Percentiles rank a stretch among this genome's conserved stretches.
Conservation (phyloP, 2,113 vertebrate genomes). For the Amia ocellicauda region DNA sequence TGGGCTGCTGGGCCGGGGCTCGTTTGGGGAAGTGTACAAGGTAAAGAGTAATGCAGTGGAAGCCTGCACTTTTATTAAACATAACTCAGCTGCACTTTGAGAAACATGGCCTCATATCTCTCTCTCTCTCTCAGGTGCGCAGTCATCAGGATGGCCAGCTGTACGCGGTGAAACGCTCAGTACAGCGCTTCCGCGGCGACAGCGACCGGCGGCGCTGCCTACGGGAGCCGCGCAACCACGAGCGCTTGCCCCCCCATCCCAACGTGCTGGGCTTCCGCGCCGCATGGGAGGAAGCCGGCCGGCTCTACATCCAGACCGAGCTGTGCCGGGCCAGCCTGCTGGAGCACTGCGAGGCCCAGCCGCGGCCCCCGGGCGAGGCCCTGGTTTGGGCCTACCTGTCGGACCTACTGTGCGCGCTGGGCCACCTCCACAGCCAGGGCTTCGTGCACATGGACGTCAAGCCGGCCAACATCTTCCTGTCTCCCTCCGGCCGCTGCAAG, state of each 20-base stretch:
- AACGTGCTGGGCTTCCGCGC: slow-evolving; percentile 73
- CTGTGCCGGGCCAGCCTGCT: slow-evolving; percentile 77
- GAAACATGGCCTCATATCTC: no score
- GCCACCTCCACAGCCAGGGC: slow-evolving; percentile 72
- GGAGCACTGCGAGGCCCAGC: slow-evolving; percentile 68
- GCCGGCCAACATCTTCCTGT: slow-evolving; percentile 83
- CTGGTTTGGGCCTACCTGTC: slow-evolving; percentile 75
- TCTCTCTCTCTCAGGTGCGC: slow-evolving; percentile 60
- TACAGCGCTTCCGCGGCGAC: slow-evolving; percentile 75
- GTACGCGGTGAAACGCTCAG: slow-evolving; percentile 83
- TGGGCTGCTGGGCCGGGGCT: slow-evolving; percentile 76
- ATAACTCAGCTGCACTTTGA: no score
- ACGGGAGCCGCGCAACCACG: slow-evolving; percentile 78
- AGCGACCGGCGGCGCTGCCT: slow-evolving; percentile 71
- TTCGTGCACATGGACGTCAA: slow-evolving; percentile 84
- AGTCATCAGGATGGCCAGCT: slow-evolving; percentile 65
- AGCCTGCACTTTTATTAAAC: no score
- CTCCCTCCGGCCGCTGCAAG: slow-evolving; percentile 73
- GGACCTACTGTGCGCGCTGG: slow-evolving; percentile 75
- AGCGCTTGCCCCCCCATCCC: slow-evolving; percentile 74
- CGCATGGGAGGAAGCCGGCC: slow-evolving; percentile 81
- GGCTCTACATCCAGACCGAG: slow-evolving; percentile 86
- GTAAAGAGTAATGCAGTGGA: slow-evolving; percentile 42
- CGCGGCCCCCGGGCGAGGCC: slow-evolving; percentile 60
- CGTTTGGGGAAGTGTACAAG: slow-evolving; percentile 87